Evolutionary conservation across 1,140 invertebrate genomes (phyloP), one percentile per base, ranked within the genome.

Genomic region (Drosophila prosaltans): DNA sequence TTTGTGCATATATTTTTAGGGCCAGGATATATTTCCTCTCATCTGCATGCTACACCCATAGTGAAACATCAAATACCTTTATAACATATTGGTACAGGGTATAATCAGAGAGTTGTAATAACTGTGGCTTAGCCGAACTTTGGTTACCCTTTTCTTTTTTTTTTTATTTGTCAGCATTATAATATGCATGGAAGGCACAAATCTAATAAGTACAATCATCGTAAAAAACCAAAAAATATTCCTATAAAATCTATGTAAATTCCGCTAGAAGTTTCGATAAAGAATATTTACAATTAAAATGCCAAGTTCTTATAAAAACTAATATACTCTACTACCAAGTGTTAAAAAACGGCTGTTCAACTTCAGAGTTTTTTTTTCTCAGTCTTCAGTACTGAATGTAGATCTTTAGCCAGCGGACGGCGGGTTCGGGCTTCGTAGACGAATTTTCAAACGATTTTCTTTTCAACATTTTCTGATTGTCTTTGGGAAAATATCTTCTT

Each of bases 401-500:
- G 79, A 80, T 77, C 76, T 72, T 69, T 79, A 48, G 54, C 60
- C 64, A 74, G 51, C 83, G 73, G 69, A 78, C 70, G 78, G 69
- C 57, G 28, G 72, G 54, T 72, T 73, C 72, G 72, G 71, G 57
- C 16, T 45, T 65, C 45, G 63, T 28, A 68, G 54, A 43, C 55
- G 40, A 43, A 45, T 65, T 30, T 65, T 30, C 43, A 40, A 69
- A 65, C 21, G 65, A 63, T 73, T 69, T 80, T 61, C 67, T 78
- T 83, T 54, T 58, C 68, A 83, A 58, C 64, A 69, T 74, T 63
- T 73, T 79, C 78, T 77, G 74, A 81, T 85, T 85, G 78, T 76
- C 72, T 85, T 76, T 41, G 61, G 82, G 79, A 81, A 86, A 86
- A 82, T 71, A 86, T 81, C 78, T 81, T 81, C 78, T 72, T 75